Base-by-base conservation (phyloP, 1,140 invertebrate species). In the Limonius californicus region DNA sequence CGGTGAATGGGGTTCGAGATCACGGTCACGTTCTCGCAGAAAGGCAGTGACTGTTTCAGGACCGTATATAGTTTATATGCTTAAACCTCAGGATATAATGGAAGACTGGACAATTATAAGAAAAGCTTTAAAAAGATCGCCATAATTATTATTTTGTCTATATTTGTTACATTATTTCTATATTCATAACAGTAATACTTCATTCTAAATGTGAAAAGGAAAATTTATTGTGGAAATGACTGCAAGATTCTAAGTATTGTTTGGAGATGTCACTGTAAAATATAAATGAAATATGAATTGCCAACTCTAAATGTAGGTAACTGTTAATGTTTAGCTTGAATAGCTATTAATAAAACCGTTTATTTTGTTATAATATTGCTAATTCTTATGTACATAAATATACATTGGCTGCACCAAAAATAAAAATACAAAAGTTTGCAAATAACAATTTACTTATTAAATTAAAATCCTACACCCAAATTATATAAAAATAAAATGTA, bases 11-110 rank as follows among this genome's bases (percentile, higher is more conserved):
- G 68, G 73, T 53, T 68, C 67, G 0, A 64, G 69, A 57, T 72
- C 73, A 27, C 56, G 72, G 42, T 72, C 75, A 2, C 62, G 71
- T 27, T 72, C 73, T 7, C 74, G 88, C 61, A 85, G 87, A 69
- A 92, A 93, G 81, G 91, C 92, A 0, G 88, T 95, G 23, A 89
- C 92, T 1, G 91, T 98, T n/a, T 83, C 91, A 18, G 95, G 95
- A 0, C 96, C 96, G 50, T 98, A 95, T 77, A 93, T 98, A 68
- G 94, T 98, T 0, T 98, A 98, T 73, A 95, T 97, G 92, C 82
- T 98, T 27, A 89, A 87, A 63, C 95, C 97, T 62, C 83, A 88
- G 50, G 95, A 98, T 72, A 97, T 98, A 72, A 85, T 97, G 76
- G 95, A 97, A 76, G 95, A 98, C 77, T 98, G 95, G 94, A 90